Percentiles rank a stretch among this genome's conserved stretches.
phyloP scores from a whole-genome alignment of 2,888 invertebrate genomes.

The Ophion slaviceki region DNA sequence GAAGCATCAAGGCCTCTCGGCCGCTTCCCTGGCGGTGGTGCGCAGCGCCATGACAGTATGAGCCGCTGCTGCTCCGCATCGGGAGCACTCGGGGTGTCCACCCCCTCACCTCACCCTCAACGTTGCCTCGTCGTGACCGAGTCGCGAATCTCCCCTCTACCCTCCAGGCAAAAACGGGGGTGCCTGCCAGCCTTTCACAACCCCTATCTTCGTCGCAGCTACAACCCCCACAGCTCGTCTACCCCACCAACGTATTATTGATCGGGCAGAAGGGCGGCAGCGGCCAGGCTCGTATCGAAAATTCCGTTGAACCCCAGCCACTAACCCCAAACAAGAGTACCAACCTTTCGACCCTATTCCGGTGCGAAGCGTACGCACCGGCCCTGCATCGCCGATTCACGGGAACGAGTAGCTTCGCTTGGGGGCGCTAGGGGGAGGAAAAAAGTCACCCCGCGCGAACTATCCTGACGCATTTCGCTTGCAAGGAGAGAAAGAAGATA shows the following conservation, averaged over 20 bases:
- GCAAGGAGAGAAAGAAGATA: neutral
- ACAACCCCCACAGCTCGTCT: constrained; percentile 73
- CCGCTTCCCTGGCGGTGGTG: constrained; percentile 79
- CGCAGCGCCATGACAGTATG: constrained; percentile 82
- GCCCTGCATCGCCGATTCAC: constrained; percentile 39
- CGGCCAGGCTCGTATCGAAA: constrained; percentile 79
- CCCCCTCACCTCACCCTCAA: constrained; percentile 39
- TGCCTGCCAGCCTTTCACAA: constrained; percentile 61
- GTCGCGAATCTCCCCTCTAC: constrained; percentile 65
- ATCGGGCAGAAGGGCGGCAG: constrained; percentile 83
- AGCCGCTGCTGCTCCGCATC: constrained; percentile 66
- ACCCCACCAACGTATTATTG: constrained; percentile 83
- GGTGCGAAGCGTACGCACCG: constrained; percentile 12
- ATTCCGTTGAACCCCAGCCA: constrained; percentile 70
- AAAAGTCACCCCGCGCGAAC: constrained; percentile 43
- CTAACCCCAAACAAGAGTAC: constrained; percentile 22
- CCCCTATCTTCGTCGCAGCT: constrained; percentile 70
- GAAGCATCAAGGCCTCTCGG: constrained; percentile 74
- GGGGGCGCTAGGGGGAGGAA: neutral
- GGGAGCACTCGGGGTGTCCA: constrained; percentile 46
- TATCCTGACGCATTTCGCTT: constrained; percentile 38
- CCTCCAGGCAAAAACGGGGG: constrained; percentile 61
- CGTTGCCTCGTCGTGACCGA: constrained; percentile 47
- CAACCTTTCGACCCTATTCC: constrained; percentile 8
- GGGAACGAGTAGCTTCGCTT: constrained; percentile 74